A percentile compares a stretch with the other conserved stretches of the same genome.
phyloP scores from a whole-genome alignment of 2,888 invertebrate species.

The Actias luna region DNA sequence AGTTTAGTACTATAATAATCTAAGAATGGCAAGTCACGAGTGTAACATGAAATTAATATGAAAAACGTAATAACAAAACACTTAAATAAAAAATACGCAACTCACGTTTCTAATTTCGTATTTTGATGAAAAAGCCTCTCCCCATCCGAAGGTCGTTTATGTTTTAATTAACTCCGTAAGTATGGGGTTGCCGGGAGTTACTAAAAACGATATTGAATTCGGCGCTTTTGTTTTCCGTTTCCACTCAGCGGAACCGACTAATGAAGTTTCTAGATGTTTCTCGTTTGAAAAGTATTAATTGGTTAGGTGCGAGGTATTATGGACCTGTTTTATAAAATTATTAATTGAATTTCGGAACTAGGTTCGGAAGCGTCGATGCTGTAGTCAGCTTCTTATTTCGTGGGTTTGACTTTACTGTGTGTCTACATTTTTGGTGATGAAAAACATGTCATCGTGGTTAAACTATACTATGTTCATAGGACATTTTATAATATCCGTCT shows the following conservation, averaged over 20 bases:
- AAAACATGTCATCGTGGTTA: no score
- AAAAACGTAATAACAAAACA: constrained; percentile 19
- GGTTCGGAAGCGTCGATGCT: not conserved
- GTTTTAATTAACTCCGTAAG: constrained; percentile 64
- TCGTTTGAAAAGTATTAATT: constrained; percentile 6
- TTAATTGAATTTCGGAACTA: not conserved
- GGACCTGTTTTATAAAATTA: not conserved
- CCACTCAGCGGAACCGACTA: constrained; percentile 18
- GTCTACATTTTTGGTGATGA: no score
- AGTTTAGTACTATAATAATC: no score
- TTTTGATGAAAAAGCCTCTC: constrained; percentile 36
- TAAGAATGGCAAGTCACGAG: not conserved
- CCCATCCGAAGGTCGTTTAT: constrained; percentile 61
- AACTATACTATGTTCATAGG: no score
- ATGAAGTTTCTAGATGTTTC: constrained; percentile 4
- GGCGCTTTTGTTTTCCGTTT: constrained; percentile 42
- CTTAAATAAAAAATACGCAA: constrained; percentile 40
- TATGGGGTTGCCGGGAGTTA: constrained; percentile 47
- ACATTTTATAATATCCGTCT: no score
- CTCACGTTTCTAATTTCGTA: constrained; percentile 38
- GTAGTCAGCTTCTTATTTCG: no score
- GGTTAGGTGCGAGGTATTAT: not conserved
- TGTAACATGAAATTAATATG: not conserved
- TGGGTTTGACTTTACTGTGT: no score
- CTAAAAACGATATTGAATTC: constrained; percentile 53